Base-by-base conservation (phyloP, 1,140 invertebrate species). In the Drosophila takahashii region DNA sequence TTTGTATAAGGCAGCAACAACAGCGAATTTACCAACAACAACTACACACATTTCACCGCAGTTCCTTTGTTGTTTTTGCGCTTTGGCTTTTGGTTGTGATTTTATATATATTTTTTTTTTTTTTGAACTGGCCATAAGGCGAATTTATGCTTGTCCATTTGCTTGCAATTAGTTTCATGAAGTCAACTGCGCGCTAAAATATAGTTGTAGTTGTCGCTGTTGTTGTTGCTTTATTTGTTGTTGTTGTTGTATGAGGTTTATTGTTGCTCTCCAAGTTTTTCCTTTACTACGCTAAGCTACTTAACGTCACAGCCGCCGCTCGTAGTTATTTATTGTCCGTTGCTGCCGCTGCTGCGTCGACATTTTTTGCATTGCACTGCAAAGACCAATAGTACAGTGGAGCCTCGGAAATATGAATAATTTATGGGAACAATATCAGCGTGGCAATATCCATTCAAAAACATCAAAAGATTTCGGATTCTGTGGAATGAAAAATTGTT, bases 241-340 rank as follows among this genome's bases (percentile, higher is more conserved):
- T 51, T 48, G 13, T 27, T 6, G 39, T 6, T 34, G 29, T 32
- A 32, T 8, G 29, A 32, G 29, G 29, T 15, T 61, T 37, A 18
- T 8, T 32, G 29, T 47, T 51, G 45, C 34, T 32, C 50, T 26
- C 15, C 16, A 22, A 61, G 50, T 62, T 59, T 56, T 36, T 53
- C 65, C 60, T 50, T 58, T 50, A 29, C 54, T 51, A 60, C 56
- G 50, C 57, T 66, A 62, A 80, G 78, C 79, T 77, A 81, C 79
- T 81, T 70, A 64, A 72, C 66, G 76, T 79, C 69, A 62, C 22
- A 60, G 66, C 52, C 36, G 42, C 42, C 36, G 29, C 57, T 58
- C 47, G 47, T 44, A 53, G 70, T 70, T 75, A 70, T 80, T 64
- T 81, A 77, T 64, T 73, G 72, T 80, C 59, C 34, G 26, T 29